These are phyloP conservation scores for Drosophila pachea DNA, from an alignment of 1,140 invertebrate genomes.

Conservation along the genomic window DNA sequence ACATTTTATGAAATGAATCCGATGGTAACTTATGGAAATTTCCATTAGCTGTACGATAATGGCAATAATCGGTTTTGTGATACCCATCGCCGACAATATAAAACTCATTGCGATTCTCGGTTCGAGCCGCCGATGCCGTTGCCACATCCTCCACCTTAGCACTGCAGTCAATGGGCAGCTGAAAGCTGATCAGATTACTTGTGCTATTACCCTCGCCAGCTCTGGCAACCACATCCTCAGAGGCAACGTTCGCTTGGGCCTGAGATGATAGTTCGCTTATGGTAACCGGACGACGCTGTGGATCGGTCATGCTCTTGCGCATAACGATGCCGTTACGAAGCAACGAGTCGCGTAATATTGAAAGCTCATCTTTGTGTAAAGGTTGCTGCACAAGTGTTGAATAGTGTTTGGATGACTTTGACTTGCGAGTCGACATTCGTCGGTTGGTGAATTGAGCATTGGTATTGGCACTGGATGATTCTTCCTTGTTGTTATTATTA, in stretches of 20 bases:
- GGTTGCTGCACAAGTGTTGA: constrained; percentile 58
- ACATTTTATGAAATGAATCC: constrained; percentile 78
- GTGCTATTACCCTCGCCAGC: constrained; percentile 41
- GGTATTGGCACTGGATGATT: constrained; percentile 16
- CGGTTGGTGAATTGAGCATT: constrained; percentile 56
- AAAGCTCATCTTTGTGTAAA: constrained; percentile 66
- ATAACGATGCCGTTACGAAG: constrained; percentile 63
- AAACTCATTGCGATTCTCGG: constrained; percentile 66
- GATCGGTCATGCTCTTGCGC: constrained; percentile 57
- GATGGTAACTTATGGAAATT: constrained; percentile 75
- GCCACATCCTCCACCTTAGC: constrained; percentile 52
- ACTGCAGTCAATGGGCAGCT: constrained; percentile 52
- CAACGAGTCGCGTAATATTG: constrained; percentile 67
- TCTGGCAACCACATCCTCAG: constrained; percentile 25
- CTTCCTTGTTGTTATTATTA: constrained; percentile 55
- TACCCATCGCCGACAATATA: constrained; percentile 75
- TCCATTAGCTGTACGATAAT: constrained; percentile 72
- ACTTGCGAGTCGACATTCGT: constrained; percentile 63
- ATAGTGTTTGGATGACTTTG: constrained; percentile 65
- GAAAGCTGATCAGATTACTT: constrained; percentile 57
- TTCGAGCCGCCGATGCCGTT: constrained; percentile 34
- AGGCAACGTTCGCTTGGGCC: constrained; percentile 6
- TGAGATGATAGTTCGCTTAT: constrained; percentile 64
- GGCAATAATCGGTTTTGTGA: constrained; percentile 77
- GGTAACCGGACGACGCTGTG: constrained; percentile 63